Evolutionary conservation across 2,888 invertebrate species (phyloP), one percentile per base, ranked within the genome.

Genomic region (Adineta ricciae): DNA sequence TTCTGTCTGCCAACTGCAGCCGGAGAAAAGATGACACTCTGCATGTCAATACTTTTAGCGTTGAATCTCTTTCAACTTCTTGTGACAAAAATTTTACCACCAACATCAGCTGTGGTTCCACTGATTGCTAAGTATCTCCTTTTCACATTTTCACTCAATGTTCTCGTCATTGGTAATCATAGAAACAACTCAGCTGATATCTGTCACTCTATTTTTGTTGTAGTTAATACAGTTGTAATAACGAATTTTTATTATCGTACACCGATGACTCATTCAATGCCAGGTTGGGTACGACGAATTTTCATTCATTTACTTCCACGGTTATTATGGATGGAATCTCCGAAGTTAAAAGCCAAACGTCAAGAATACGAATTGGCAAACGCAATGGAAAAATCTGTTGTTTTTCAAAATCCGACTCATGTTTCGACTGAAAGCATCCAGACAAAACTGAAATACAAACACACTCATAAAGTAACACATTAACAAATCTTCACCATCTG

Each of bases 1-100:
- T 99, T 99, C 92, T 98, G 98, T 90, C 92, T 99, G 89, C 99
- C 99, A 41, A 97, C 99, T 38, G 99, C 99, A 92, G 98, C 97
- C 86, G 97, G 97, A 78, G 98, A 99, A 92, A 98, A 98, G 88
- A 92, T 92, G 87, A 92, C 92, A 5, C 88, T 92, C 84, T 98
- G 98, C 88, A 99, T 99, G 90, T 97, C 97, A 91, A 98, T 99
- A 93, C 93, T 99, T 88, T 95, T 99, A 90, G 98, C 99, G 91
- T 93, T 99, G 92, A 98, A 99, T 92, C 98, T 99, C 93, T 99
- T 99, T 92, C 93, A 50, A 41, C 49, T 84, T 32, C 78, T 85
- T 9, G 83, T 85, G 14, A 72, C 85, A 19, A 85, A 85, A 82
- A 85, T 85, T 52, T 83, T 85, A 27, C 85, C 85, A 49, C 85